A percentile compares a stretch with the other conserved stretches of the same genome.
Evolutionary conservation across 2,113 vertebrate species (phyloP).

Genomic region (Trematocara macrostoma): DNA sequence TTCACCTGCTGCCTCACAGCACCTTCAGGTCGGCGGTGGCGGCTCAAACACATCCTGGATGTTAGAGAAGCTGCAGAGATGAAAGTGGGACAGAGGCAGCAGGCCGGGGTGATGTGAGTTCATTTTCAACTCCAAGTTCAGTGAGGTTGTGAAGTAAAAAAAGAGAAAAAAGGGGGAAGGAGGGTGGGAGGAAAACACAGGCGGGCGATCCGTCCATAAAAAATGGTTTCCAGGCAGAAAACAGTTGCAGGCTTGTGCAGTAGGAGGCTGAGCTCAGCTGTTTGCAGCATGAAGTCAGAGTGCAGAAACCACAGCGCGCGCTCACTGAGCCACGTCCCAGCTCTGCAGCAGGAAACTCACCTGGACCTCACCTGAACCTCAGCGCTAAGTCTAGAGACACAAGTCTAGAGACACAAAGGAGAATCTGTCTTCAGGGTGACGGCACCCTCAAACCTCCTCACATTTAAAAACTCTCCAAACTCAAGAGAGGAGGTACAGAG

Average conservation of each 20-base stretch:
- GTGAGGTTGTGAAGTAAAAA: slow-evolving; percentile 23
- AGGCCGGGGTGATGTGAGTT: slow-evolving; percentile 36
- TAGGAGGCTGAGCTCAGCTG: slow-evolving; percentile 4
- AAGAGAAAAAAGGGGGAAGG: neutral
- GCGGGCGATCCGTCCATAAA: neutral
- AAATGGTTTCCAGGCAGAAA: slow-evolving; percentile 50
- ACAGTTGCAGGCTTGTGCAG: neutral
- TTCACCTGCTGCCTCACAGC: neutral
- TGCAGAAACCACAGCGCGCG: neutral
- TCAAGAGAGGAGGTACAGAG: neutral
- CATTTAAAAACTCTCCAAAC: neutral
- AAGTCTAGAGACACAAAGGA: neutral
- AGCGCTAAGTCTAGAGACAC: neutral
- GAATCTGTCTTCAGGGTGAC: neutral
- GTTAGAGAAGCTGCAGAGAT: neutral
- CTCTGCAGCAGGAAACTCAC: neutral
- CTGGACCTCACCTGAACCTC: neutral
- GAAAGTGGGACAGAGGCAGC: slow-evolving; percentile 11
- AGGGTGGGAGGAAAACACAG: neutral
- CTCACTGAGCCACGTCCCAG: neutral
- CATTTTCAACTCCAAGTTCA: slow-evolving; percentile 46
- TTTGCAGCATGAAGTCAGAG: neutral
- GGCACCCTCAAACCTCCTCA: neutral
- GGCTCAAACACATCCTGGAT: neutral
- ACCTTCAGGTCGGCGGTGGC: neutral